Base-by-base conservation (phyloP, 2,797 vertebrate species). In the Scolopax bukidnonensis region DNA sequence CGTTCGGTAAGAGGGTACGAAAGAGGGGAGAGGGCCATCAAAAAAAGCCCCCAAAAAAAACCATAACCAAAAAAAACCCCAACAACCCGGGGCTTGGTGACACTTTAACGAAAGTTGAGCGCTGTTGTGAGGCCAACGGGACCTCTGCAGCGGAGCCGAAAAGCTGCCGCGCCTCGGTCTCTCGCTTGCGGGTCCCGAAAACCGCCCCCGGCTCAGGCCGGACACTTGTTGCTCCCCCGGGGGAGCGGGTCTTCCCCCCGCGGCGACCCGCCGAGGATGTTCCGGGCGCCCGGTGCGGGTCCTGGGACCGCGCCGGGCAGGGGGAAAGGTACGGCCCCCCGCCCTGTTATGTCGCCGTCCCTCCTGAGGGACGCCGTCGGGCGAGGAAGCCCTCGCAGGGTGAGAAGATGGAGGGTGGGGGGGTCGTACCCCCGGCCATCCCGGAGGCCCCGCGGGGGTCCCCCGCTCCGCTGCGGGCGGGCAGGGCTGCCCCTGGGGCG, bases 331-430 rank as follows among this genome's bases (percentile, higher is more conserved):
- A 45, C 78, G 38, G 43, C 38, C 41, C 33, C 30, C 28, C 7
- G 0, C 24, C 16, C 1, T 16, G 15, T 8, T 7, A 2, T 3
- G 53, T 8, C 56, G 3, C 1, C 3, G 14, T 18, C 16, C 45
- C 28, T 33, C 8, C 30, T 1, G 25, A 33, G 60, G 17, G 17
- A 45, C 14, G 47, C 7, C 1, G 19, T 2, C 19, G n/a, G 53
- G 27, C 45, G 28, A 53, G 23, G 16, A 23, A 85, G 20, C 23
- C 20, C 25, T 23, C 3, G 47, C 15, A 27, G 50, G 11, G n/a
- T 4, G 36, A 9, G 13, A 20, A 24, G 50, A 51, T 51, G 36
- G 54, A 13, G 41, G 40, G 40, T 36, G 36, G 41, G 18, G 21
- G 30, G 33, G 16, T 82, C 57, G 10, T 6, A 25, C 32, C 38